These are phyloP conservation scores for Apoda limacodes DNA, from an alignment of 2,888 invertebrate species.

Conservation along the genomic window DNA sequence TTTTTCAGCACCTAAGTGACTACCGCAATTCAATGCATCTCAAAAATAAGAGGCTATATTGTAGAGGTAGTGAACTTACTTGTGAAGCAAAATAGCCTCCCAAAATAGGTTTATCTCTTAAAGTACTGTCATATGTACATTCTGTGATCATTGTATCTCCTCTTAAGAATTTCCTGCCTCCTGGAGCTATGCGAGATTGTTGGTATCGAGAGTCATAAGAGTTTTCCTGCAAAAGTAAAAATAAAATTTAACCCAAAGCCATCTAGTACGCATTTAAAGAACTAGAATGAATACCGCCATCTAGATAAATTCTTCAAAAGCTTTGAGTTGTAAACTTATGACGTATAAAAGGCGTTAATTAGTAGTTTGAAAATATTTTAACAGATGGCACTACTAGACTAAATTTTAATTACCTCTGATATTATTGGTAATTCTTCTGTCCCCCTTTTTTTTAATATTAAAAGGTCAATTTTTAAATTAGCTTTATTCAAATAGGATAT, in stretches of 20 bases:
- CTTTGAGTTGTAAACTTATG: no score
- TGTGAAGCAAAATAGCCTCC: constrained; percentile 87
- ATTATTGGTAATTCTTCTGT: constrained; percentile 81
- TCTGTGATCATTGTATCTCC: constrained; percentile 88
- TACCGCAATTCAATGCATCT: no score
- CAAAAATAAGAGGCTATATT: no score
- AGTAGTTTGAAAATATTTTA: background rate
- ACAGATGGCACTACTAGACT: constrained; percentile 24
- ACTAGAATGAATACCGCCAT: background rate
- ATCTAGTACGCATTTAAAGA: constrained; percentile 15
- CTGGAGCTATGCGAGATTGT: constrained; percentile 79
- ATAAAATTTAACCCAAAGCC: constrained; percentile 22
- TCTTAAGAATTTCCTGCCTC: constrained; percentile 79
- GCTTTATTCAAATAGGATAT: no score
- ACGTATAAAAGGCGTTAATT: background rate
- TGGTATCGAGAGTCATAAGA: constrained; percentile 89
- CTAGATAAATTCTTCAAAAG: background rate
- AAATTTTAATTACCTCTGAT: constrained; percentile 65
- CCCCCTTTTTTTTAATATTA: no score
- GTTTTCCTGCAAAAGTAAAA: no score
- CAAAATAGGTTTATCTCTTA: constrained; percentile 78
- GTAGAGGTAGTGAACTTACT: no score
- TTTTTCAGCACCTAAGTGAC: no score
- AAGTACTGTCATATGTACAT: constrained; percentile 82
- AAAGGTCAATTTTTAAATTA: no score